phyloP scores from a whole-genome alignment of 1,140 invertebrate species.

The Meteorus sp. region DNA sequence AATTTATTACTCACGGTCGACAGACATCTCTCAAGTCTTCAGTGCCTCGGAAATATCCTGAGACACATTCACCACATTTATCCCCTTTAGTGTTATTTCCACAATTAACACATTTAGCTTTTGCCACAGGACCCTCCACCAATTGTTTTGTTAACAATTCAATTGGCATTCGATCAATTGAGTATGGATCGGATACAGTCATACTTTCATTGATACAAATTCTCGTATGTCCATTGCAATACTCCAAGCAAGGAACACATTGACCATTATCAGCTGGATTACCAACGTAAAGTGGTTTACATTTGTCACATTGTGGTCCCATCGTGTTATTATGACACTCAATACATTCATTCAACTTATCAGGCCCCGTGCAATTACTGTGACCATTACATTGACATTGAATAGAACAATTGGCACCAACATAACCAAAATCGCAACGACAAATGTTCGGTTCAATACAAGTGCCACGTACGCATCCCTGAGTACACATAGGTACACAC shows the following conservation, averaged over 20 bases:
- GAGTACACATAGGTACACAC: constrained; percentile 82
- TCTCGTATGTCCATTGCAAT: constrained; percentile 87
- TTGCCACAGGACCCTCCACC: constrained; percentile 66
- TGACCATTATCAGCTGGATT: constrained; percentile 83
- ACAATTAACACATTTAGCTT: constrained; percentile 84
- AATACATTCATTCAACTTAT: constrained; percentile 78
- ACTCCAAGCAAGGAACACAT: constrained; percentile 85
- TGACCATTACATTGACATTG: constrained; percentile 95
- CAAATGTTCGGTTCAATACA: constrained; percentile 86
- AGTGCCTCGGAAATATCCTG: constrained; percentile 82
- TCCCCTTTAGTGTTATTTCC: constrained; percentile 82
- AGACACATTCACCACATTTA: constrained; percentile 81
- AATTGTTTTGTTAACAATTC: constrained; percentile 62
- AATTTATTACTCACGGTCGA: constrained; percentile 63
- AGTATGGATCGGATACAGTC: constrained; percentile 57
- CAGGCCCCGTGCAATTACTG: constrained; percentile 84
- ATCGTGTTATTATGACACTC: constrained; percentile 92
- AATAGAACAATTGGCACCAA: constrained; percentile 90
- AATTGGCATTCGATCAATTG: constrained; percentile 62
- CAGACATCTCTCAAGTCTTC: constrained; percentile 77
- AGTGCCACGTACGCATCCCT: constrained; percentile 86
- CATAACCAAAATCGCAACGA: constrained; percentile 91
- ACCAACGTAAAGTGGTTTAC: constrained; percentile 86
- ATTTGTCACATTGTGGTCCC: constrained; percentile 84
- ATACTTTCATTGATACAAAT: constrained; percentile 73